Conservation (phyloP, 2,113 vertebrate species). For the Cebidichthys violaceus region DNA sequence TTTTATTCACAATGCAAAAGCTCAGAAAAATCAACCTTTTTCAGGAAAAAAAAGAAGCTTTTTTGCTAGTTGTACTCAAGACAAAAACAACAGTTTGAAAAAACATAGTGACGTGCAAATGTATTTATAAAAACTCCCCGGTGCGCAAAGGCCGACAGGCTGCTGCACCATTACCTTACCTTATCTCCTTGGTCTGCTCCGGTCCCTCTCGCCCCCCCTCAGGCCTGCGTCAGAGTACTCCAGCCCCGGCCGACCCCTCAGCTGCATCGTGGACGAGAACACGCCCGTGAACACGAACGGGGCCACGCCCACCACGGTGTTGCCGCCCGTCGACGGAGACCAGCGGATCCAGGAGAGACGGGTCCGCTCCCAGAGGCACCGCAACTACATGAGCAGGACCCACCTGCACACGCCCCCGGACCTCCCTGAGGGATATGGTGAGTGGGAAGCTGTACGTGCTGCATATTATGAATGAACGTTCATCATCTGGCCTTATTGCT, state of each 20-base stretch:
- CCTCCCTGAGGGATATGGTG: constrained; percentile 97
- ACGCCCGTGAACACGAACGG: constrained; percentile 94
- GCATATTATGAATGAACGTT: background rate
- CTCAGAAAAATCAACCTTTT: too few species aligned
- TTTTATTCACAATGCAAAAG: background rate
- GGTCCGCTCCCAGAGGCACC: constrained; percentile 95
- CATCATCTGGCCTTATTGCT: background rate
- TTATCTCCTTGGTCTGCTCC: background rate
- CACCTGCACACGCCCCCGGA: constrained; percentile 98
- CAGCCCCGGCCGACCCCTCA: constrained; percentile 95
- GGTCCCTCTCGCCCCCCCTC: background rate
- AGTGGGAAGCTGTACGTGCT: constrained; percentile 39
- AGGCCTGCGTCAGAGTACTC: constrained; percentile 98
- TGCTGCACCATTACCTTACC: background rate
- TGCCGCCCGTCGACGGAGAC: constrained; percentile 87
- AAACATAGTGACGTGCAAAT: background rate
- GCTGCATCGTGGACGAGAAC: constrained; percentile 98
- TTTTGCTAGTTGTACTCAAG: too few species aligned
- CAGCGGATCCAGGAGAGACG: constrained; percentile 92
- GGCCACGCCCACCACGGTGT: constrained; percentile 83
- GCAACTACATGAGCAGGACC: constrained; percentile 99
- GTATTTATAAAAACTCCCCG: background rate
- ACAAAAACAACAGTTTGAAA: too few species aligned
- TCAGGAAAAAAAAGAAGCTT: too few species aligned
- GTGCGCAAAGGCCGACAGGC: background rate